Conservation (phyloP, 2,113 vertebrate genomes). For the Bubo scandiacus region DNA sequence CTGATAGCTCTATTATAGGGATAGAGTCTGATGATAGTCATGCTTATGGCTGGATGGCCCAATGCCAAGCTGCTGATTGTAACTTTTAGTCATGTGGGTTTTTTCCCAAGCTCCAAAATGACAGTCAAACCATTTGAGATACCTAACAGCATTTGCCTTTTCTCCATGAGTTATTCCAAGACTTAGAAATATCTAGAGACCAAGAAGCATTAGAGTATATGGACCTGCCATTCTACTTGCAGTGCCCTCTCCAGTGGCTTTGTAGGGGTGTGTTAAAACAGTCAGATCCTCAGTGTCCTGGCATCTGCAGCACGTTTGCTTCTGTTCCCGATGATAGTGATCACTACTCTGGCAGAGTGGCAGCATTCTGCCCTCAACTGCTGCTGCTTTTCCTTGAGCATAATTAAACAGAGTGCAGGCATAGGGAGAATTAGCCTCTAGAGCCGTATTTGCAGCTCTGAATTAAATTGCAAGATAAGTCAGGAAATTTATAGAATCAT, state of each 20-base stretch:
- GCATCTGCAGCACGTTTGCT: neutral
- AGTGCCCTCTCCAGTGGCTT: neutral
- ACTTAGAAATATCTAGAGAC: neutral
- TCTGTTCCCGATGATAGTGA: neutral
- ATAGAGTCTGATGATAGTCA: neutral
- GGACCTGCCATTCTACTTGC: neutral
- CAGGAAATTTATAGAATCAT: neutral
- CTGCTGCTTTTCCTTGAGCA: neutral
- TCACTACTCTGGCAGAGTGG: neutral
- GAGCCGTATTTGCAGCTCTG: neutral
- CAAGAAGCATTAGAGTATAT: neutral
- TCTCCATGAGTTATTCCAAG: neutral
- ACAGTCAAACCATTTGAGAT: neutral
- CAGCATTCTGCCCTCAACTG: neutral
- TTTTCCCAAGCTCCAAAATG: neutral
- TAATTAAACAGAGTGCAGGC: slow-evolving; percentile 3
- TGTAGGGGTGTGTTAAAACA: neutral
- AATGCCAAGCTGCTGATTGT: neutral
- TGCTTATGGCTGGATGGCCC: neutral
- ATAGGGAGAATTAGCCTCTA: neutral
- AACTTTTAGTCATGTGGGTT: neutral
- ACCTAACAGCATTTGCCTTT: neutral
- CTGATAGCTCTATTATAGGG: neutral
- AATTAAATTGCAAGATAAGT: slow-evolving; percentile 12
- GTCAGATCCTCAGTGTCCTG: neutral